Percentiles rank a stretch among this genome's conserved stretches.
Conservation (phyloP, 2,113 vertebrate species). For the Enhydra lutris region DNA sequence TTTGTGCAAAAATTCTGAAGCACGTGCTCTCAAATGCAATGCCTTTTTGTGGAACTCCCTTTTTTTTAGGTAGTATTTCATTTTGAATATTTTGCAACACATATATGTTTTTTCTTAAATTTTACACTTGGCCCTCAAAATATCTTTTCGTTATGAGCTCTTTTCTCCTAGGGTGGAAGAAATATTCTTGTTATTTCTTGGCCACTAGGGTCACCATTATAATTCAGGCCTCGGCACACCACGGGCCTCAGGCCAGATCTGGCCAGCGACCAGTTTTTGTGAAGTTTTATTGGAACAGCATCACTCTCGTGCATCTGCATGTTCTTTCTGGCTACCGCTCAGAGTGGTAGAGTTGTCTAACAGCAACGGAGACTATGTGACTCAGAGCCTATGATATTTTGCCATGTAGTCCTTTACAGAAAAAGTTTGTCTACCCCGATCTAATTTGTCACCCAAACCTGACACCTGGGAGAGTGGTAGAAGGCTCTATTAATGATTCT, state of each 20-base stretch:
- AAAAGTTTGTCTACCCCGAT: neutral
- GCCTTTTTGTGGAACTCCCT: neutral
- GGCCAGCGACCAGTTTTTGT: neutral
- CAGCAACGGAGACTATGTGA: neutral
- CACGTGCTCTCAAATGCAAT: neutral
- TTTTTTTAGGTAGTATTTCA: neutral
- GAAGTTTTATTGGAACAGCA: neutral
- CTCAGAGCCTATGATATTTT: neutral
- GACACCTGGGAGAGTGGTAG: neutral
- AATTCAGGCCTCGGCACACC: neutral
- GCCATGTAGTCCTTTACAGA: neutral
- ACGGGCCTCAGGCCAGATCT: neutral
- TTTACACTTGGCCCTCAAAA: neutral
- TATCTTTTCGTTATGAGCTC: neutral
- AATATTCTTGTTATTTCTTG: neutral
- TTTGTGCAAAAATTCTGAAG: neutral
- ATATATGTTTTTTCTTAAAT: neutral
- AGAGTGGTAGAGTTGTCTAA: neutral
- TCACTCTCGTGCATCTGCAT: neutral
- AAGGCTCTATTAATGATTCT: neutral
- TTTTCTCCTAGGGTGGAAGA: neutral
- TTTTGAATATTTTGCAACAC: neutral
- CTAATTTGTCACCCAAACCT: neutral
- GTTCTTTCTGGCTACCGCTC: neutral
- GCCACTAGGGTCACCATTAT: neutral